phyloP scores from a whole-genome alignment of 2,888 invertebrate species.

The Caprella mutica region DNA sequence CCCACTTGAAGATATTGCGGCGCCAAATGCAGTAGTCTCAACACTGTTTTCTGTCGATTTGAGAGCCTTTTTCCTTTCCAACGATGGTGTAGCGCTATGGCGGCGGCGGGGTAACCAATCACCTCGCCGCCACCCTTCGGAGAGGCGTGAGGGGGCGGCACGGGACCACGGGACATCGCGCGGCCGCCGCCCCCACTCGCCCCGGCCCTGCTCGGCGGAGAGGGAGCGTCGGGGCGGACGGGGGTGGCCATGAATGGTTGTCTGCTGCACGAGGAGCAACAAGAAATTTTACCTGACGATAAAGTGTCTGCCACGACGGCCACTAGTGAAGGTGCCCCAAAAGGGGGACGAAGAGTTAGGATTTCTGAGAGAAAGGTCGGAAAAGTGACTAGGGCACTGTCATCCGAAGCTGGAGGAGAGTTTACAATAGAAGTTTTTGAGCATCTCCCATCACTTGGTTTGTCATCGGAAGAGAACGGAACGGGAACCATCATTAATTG shows the following conservation, averaged over 20 bases:
- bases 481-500: constrained; percentile 31
- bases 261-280: constrained; percentile 15
- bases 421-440: constrained; percentile 31
- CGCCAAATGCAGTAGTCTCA: too few relatives aligned
- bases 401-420: constrained; percentile 27
- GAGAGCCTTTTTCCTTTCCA: too few relatives aligned
- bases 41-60: too few relatives aligned
- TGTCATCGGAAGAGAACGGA: constrained; percentile 29
- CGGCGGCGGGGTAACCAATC: constrained; percentile 19
- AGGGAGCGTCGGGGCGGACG: constrained; percentile 34
- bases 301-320: constrained; percentile 21
- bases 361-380: constrained; percentile 24
- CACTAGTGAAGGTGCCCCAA: constrained; percentile 15
- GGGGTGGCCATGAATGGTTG: constrained; percentile 30
- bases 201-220: constrained; percentile 30
- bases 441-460: constrained; percentile 26
- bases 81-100: constrained; percentile 20
- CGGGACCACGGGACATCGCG: constrained; percentile 34
- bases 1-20: too few relatives aligned
- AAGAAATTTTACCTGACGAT: constrained; percentile 17
- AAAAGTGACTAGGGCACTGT: constrained; percentile 24
- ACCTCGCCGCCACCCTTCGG: constrained; percentile 19
- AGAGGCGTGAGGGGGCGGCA: constrained; percentile 30
- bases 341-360: constrained; percentile 17
- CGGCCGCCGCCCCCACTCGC: constrained; percentile 35